Percentiles rank a stretch among this genome's conserved stretches.
Evolutionary conservation across 2,113 vertebrate species (phyloP).

Genomic region (Mola mola): DNA sequence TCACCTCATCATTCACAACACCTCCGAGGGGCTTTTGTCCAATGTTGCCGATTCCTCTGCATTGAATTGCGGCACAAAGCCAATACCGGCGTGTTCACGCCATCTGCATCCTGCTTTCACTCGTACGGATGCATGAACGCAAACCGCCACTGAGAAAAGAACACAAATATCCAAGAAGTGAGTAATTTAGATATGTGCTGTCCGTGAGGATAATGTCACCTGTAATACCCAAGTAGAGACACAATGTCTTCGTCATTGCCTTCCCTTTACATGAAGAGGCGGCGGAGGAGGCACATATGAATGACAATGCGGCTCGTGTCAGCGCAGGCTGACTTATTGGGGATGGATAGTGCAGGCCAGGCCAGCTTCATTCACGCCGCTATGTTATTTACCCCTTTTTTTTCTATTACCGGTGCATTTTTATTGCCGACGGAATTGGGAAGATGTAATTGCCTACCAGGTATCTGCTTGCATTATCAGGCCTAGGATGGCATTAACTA

Average conservation of each 20-base stretch:
- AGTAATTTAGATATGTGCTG: constrained; percentile 64
- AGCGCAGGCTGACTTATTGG: constrained; percentile 65
- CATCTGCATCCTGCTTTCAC: not conserved
- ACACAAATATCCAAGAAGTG: constrained; percentile 46
- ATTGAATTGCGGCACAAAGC: constrained; percentile 44
- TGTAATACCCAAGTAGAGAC: constrained; percentile 65
- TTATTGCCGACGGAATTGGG: constrained; percentile 68
- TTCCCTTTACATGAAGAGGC: constrained; percentile 66
- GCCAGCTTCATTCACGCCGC: constrained; percentile 54
- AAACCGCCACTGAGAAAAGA: constrained; percentile 21
- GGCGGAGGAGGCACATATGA: constrained; percentile 63
- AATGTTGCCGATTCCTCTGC: too few species aligned
- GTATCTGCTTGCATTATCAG: constrained; percentile 80
- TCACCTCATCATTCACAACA: too few species aligned
- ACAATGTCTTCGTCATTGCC: constrained; percentile 55
- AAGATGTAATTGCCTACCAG: constrained; percentile 79
- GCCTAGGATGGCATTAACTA: constrained; percentile 76
- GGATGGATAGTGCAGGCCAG: constrained; percentile 47
- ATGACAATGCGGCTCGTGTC: constrained; percentile 73
- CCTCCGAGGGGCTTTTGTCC: too few species aligned
- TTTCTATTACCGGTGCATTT: constrained; percentile 75
- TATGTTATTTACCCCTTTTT: constrained; percentile 71
- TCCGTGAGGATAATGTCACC: constrained; percentile 65
- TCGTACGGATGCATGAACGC: constrained; percentile 20
- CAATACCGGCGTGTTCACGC: constrained; percentile 13